These are phyloP conservation scores for Scolopax rusticola DNA, from an alignment of 2,797 vertebrate species.

Conservation along the genomic window DNA sequence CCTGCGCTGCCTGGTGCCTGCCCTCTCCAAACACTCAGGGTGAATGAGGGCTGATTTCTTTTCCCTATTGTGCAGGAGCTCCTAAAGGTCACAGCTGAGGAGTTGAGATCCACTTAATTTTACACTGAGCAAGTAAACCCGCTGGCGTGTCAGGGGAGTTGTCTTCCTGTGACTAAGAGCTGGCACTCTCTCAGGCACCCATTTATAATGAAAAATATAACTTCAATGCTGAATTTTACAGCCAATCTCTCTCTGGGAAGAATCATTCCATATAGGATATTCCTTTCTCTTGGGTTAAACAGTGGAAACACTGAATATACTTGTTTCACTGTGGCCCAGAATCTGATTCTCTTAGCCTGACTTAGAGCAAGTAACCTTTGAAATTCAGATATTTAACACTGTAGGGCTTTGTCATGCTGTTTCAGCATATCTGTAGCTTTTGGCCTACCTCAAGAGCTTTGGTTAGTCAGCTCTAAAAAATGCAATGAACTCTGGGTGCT, in stretches of 20 bases:
- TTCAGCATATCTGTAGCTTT: neutral
- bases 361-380: neutral
- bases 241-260: neutral
- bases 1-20: constrained; percentile 41
- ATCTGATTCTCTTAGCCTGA: neutral
- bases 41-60: constrained; percentile 26
- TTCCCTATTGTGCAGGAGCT: constrained; percentile 2
- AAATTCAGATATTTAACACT: neutral
- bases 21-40: neutral
- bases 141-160: constrained; percentile 15
- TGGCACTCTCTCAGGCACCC: neutral
- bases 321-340: neutral
- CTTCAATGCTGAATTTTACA: neutral
- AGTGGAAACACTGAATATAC: neutral
- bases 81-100: constrained; percentile 29
- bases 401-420: neutral
- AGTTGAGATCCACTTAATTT: constrained; percentile 39
- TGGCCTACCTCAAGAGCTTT: neutral
- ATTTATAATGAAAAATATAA: neutral
- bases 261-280: neutral
- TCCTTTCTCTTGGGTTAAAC: constrained; percentile 10
- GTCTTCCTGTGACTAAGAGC: constrained; percentile 58
- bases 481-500: neutral
- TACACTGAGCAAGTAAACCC: neutral
- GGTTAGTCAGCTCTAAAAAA: neutral